phyloP scores from a whole-genome alignment of 2,797 vertebrate species.

The Benthosema pterotum region DNA sequence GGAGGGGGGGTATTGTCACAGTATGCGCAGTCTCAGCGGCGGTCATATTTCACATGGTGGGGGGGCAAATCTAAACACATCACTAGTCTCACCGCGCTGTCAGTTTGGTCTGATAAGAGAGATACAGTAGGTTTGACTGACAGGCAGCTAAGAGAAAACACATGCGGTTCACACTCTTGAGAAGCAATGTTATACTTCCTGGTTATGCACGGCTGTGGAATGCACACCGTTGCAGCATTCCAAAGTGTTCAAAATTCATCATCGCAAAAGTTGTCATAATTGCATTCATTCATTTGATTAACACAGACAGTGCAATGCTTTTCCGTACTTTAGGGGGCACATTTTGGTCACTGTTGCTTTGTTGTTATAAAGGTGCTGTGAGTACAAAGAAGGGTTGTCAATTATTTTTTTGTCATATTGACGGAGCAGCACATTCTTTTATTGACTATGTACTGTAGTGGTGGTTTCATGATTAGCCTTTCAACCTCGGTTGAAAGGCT shows the following conservation, averaged over 20 bases:
- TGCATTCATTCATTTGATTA: neutral
- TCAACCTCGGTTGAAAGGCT: no score
- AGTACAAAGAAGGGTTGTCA: no score
- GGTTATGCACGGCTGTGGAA: neutral
- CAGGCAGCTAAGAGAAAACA: constrained; percentile 9
- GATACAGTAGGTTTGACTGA: constrained; percentile 11
- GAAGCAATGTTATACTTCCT: constrained; percentile 14
- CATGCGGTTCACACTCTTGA: constrained; percentile 13
- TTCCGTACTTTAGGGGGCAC: no score
- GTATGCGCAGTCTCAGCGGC: neutral
- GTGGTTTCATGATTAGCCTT: neutral
- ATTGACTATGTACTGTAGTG: neutral
- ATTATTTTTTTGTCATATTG: neutral
- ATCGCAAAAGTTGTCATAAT: neutral
- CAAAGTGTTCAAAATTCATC: constrained; percentile 5
- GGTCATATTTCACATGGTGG: constrained; percentile 10
- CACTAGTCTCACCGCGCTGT: constrained; percentile 1
- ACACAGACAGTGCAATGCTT: neutral
- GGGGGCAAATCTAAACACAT: constrained; percentile 11
- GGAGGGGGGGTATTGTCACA: constrained; percentile 30
- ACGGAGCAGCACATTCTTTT: neutral
- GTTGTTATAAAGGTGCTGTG: neutral
- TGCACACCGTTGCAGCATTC: neutral
- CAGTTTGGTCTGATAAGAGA: neutral
- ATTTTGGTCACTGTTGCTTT: neutral